Base-by-base conservation (phyloP, 2,888 invertebrate species). In the Phalera bucephala region DNA sequence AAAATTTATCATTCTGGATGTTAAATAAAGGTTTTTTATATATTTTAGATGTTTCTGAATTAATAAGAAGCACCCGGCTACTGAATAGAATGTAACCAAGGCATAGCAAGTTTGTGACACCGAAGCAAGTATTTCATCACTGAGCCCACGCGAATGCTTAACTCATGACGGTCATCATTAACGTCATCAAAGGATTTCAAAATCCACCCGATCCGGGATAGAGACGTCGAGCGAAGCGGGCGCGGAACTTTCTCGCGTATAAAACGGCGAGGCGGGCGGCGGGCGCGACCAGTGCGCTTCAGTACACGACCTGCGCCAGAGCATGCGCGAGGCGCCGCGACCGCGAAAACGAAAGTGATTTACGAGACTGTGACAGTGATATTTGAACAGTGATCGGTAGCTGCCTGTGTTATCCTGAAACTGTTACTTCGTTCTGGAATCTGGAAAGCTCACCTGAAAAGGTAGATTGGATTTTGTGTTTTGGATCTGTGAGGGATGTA, bases 181-280 rank as follows among this genome's bases (percentile, higher is more conserved):
- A 45, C 74, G 81, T 83, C 76, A 81, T 64, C 61, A 61, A 76
- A 81, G 80, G 80, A 79, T 87, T 84, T 78, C 83, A 77, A 82
- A 79, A 85, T 69, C 52, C 36, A 40, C 44, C 40, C 57, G 72
- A 82, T 87, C 87, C 88, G 81, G 88, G 88, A 88, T 85, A 78
- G 67, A 66, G 53, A 63, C 67, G 59, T 62, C 40, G 52, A 17
- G 61, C 60, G 62, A 60, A 62, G 72, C 71, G 68, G 68, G 67
- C 64, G 73, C 69, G 66, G 72, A 80, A 89, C 88, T 88, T 89
- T 89, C 88, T 80, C 88, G 86, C 78, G 83, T 88, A 89, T 89
- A 89, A 74, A 88, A 86, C 82, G 57, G 42, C 39, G 52, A 61
- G 56, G 67, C 44, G 58, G 64, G 66, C 71, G 71, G 74, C 80